Evolutionary conservation across 2,888 invertebrate species (phyloP).

Genomic region (Agrotis clavis): DNA sequence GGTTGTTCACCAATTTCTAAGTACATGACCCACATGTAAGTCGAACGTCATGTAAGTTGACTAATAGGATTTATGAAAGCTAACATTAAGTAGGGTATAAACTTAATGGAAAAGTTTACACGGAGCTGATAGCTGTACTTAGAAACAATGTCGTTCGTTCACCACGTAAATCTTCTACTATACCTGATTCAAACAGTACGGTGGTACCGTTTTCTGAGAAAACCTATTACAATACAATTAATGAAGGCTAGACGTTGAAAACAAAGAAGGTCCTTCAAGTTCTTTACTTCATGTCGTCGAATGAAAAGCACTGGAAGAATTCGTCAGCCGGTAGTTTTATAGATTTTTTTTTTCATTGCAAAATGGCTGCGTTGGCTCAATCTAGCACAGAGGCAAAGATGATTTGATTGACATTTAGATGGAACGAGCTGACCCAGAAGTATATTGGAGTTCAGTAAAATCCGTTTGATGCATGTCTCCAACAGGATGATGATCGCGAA

Average conservation of each 20-base stretch:
- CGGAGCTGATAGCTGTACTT: slow-evolving; percentile 16
- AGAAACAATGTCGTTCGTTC: background rate
- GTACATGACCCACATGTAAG: slow-evolving; percentile 79
- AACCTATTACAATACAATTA: background rate
- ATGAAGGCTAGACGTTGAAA: background rate
- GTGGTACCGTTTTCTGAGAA: slow-evolving; percentile 18
- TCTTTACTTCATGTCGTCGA: too few relatives aligned
- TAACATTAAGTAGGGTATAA: slow-evolving; percentile 39
- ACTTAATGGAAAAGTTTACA: slow-evolving; percentile 51
- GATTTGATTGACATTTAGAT: too few relatives aligned
- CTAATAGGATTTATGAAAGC: slow-evolving; percentile 68
- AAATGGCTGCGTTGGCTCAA: too few relatives aligned
- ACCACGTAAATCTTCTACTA: slow-evolving; percentile 16
- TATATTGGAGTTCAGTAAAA: too few relatives aligned
- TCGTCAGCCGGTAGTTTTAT: too few relatives aligned
- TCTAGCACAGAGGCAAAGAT: too few relatives aligned
- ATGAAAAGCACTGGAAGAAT: too few relatives aligned
- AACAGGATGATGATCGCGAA: too few relatives aligned
- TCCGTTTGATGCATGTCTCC: too few relatives aligned
- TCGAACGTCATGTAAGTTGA: slow-evolving; percentile 60
- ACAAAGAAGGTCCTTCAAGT: background rate
- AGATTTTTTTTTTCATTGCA: too few relatives aligned
- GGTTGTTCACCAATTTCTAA: slow-evolving; percentile 77
- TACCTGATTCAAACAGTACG: slow-evolving; percentile 11
- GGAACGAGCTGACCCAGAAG: too few relatives aligned